A percentile compares a stretch with the other conserved stretches of the same genome.
phyloP scores from a whole-genome alignment of 2,113 vertebrate species.

The Chaetops frenatus region DNA sequence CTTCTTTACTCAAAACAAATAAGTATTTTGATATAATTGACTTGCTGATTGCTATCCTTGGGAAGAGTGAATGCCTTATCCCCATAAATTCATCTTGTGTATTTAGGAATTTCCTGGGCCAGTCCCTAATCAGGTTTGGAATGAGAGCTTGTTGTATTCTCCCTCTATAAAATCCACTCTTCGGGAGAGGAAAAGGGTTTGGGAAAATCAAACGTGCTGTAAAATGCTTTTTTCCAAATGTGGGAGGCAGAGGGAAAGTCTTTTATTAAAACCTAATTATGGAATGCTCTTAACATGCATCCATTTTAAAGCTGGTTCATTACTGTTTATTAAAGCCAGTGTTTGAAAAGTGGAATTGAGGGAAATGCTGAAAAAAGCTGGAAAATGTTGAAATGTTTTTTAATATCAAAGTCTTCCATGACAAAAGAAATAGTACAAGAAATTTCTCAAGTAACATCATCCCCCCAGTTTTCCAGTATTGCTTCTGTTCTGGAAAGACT shows the following conservation, averaged over 20 bases:
- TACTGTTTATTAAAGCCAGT: neutral
- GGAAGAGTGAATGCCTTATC: neutral
- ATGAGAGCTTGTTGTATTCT: neutral
- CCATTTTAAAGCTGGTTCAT: neutral
- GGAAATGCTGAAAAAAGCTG: neutral
- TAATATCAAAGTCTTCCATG: neutral
- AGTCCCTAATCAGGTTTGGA: neutral
- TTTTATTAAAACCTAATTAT: neutral
- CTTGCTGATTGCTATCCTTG: neutral
- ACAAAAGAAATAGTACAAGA: neutral
- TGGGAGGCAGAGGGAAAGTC: neutral
- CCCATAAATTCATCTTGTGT: neutral
- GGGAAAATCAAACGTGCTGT: neutral
- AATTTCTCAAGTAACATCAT: neutral
- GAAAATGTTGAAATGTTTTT: neutral
- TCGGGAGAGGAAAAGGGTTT: neutral
- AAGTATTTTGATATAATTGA: neutral
- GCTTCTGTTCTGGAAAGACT: neutral
- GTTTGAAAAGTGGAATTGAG: neutral
- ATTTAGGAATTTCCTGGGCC: neutral
- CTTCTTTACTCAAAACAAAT: neutral
- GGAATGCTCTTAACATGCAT: neutral
- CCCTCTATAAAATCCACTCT: neutral
- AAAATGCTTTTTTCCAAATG: neutral
- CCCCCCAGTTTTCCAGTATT: neutral